Conservation (phyloP, 2,888 invertebrate species). For the Arrhopalites spinosus region DNA sequence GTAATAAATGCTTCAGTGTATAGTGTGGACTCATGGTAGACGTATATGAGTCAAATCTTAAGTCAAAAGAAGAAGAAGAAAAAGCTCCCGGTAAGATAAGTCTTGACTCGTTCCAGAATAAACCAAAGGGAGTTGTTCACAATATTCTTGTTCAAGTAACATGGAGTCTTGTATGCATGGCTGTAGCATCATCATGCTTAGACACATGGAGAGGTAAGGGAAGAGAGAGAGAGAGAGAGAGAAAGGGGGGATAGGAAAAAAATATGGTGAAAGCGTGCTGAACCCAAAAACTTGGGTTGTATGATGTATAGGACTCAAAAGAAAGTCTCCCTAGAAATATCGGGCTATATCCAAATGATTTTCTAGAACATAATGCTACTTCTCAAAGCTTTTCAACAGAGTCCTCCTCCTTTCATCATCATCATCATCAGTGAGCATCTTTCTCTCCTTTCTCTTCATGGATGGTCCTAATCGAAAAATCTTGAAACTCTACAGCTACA, state of each 20-base stretch:
- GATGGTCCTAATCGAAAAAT: constrained; percentile 16
- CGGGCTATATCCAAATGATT: constrained; percentile 13
- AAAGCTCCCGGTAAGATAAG: no score
- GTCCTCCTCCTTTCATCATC: neutral
- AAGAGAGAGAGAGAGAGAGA: neutral
- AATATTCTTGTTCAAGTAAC: no score
- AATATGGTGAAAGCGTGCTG: constrained; percentile 6
- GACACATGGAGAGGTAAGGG: neutral
- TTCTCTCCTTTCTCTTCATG: neutral
- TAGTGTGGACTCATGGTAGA: no score
- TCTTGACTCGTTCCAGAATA: no score
- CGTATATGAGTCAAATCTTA: no score
- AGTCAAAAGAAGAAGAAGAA: no score
- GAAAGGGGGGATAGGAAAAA: neutral
- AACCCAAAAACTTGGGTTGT: neutral
- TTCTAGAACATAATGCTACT: neutral
- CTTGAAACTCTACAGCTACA: neutral
- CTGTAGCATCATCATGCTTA: no score
- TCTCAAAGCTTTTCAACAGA: neutral
- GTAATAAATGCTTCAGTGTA: no score
- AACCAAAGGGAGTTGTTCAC: no score
- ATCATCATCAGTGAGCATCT: neutral
- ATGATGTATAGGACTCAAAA: constrained; percentile 3
- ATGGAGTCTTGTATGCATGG: no score
- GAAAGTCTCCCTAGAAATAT: no score